These are phyloP conservation scores for Drosophila barbarae DNA, from an alignment of 2,888 invertebrate species.

Conservation along the genomic window DNA sequence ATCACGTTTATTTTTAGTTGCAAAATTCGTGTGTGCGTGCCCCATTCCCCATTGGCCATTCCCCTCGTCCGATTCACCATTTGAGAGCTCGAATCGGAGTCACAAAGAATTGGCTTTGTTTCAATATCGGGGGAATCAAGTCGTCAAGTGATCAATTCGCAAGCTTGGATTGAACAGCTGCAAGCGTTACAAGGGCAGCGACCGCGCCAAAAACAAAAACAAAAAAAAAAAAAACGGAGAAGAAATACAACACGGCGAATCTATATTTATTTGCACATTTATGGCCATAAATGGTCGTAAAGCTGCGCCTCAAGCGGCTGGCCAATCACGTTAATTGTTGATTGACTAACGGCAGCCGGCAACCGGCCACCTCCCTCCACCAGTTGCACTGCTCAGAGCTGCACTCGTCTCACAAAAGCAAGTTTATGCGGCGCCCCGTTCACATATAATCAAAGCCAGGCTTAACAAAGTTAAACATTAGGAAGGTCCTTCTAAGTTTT, in stretches of 20 bases:
- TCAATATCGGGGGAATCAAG: conserved; percentile 48
- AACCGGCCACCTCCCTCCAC: background rate
- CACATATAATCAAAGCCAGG: background rate
- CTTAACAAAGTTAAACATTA: background rate
- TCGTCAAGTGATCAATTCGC: conserved; percentile 26
- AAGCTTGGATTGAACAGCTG: conserved; percentile 35
- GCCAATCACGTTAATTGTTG: conserved; percentile 32
- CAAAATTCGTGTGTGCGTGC: conserved; percentile 51
- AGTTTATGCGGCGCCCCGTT: conserved; percentile 10
- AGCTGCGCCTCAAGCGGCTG: conserved; percentile 47
- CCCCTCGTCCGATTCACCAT: background rate
- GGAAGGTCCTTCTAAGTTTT: background rate
- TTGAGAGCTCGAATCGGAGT: conserved; percentile 8
- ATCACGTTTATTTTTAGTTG: conserved; percentile 73
- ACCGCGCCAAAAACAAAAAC: conserved; percentile 50
- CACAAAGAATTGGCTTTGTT: conserved; percentile 52
- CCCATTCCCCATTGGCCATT: conserved; percentile 5
- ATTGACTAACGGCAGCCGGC: conserved; percentile 29
- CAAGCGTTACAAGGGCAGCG: conserved; percentile 68
- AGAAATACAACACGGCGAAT: conserved; percentile 45
- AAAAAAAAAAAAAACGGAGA: conserved; percentile 18
- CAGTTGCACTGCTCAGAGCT: background rate
- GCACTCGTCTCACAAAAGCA: background rate
- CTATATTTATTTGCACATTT: conserved; percentile 49
- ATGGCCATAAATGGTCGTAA: conserved; percentile 60